These are phyloP conservation scores for Anolis apletophallus DNA, from an alignment of 2,797 vertebrate genomes.

Conservation along the genomic window DNA sequence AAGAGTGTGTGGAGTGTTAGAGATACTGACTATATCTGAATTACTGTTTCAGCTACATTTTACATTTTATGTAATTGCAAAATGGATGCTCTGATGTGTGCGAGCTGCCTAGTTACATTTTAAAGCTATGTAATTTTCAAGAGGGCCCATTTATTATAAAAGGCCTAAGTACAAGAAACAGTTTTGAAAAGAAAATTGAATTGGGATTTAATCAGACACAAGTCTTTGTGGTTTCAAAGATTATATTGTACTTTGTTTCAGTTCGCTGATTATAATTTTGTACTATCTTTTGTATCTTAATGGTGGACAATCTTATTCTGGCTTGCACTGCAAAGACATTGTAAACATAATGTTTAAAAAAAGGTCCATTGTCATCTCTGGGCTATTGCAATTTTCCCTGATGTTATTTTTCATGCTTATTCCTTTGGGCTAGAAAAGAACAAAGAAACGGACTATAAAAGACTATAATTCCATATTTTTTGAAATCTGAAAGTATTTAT, in stretches of 20 bases:
- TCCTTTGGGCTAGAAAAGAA: conserved; percentile 62
- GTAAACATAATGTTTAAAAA: conserved; percentile 57
- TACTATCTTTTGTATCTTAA: conserved; percentile 66
- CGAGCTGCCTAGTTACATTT: conserved; percentile 68
- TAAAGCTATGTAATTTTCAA: conserved; percentile 59
- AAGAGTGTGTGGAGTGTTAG: conserved; percentile 35
- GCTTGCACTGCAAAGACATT: conserved; percentile 48
- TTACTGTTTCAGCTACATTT: conserved; percentile 58
- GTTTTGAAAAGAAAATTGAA: conserved; percentile 63
- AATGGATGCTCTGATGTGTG: conserved; percentile 65
- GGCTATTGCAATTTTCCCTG: conserved; percentile 55
- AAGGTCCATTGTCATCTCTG: conserved; percentile 59
- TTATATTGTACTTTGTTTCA: conserved; percentile 63
- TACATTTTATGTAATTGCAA: conserved; percentile 46
- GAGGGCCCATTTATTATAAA: conserved; percentile 46
- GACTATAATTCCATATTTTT: conserved; percentile 49
- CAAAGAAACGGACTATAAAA: conserved; percentile 60
- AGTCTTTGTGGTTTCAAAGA: conserved; percentile 66
- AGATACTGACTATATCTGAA: conserved; percentile 61
- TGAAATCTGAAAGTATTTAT: conserved; percentile 27
- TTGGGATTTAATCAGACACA: conserved; percentile 64
- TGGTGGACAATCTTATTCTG: conserved; percentile 60
- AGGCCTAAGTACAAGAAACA: conserved; percentile 55
- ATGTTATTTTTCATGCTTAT: conserved; percentile 53
- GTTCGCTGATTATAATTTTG: conserved; percentile 53